Evolutionary conservation across 2,888 invertebrate species (phyloP), one percentile per base, ranked within the genome.

Genomic region (Fragum fragum): DNA sequence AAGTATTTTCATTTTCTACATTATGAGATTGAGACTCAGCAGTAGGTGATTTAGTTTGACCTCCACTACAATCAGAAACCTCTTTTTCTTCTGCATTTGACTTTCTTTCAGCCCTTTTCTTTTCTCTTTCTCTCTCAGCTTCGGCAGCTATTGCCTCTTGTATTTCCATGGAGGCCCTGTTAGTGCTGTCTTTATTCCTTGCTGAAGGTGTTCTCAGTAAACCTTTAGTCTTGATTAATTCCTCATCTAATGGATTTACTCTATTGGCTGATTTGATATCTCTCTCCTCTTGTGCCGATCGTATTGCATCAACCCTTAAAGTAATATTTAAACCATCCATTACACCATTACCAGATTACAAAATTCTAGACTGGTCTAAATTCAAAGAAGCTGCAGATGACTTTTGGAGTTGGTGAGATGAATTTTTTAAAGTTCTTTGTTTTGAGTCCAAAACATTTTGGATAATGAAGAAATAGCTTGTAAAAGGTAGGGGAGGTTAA

Each of bases 171-270:
- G 86, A 87, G 18, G 87, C 79, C 9, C 86, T 74, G 70, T 84
- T 87, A 16, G 83, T 53, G 1, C 84, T 73, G 11, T 88, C 88
- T 53, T 87, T 87, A n/a, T 47, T 47, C 6, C 91, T 71, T 0
- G 82, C 86, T 28, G 89, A 89, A 0, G 92, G 91, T 0, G 91
- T 89, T 61, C 87, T 86, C 7, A 92, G 83, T 29, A 90, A 68
- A 0, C 92, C 91, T 75, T 92, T 92, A 18, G 92, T 92, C 83
- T 91, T 92, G 71, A 92, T 92, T 1, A 92, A 85, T 73, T 91
- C 92, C 23, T 87, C 89, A 70, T 92, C 92, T 26, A 92, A 79
- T 0, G 92, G 92, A 73, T 92, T 92, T 39, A 86, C 88, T 71
- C 90, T 83, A 69, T 90, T 91, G 39, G 91, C 91, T 14, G 89